phyloP scores from a whole-genome alignment of 2,113 vertebrate genomes.

The Nymphicus hollandicus region DNA sequence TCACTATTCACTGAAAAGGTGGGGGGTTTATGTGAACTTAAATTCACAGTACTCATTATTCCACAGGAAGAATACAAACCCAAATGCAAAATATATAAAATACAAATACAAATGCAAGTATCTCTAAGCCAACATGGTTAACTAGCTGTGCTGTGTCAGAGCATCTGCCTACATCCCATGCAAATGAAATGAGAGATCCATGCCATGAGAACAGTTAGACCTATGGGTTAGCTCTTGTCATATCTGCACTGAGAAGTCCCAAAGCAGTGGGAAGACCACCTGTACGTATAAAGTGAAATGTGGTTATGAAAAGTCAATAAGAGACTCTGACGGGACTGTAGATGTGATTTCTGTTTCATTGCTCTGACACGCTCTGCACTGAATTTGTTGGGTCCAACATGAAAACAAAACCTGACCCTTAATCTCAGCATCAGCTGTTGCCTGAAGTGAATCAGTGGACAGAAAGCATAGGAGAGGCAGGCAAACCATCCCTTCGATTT shows the following conservation, averaged over 20 bases:
- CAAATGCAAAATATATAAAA: no score
- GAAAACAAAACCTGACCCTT: not conserved
- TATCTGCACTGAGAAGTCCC: not conserved
- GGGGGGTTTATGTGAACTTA: not conserved
- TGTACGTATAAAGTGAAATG: rapidly evolving
- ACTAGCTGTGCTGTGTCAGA: not conserved
- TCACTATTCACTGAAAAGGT: not conserved
- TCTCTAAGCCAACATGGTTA: not conserved
- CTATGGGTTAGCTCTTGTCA: not conserved
- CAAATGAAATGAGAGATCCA: not conserved
- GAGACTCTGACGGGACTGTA: not conserved
- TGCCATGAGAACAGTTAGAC: not conserved
- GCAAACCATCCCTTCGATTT: not conserved
- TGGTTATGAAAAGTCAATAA: not conserved
- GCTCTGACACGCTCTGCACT: not conserved
- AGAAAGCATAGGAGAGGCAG: not conserved
- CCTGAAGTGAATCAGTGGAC: not conserved
- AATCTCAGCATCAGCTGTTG: not conserved
- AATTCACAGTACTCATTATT: not conserved
- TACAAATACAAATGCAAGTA: not conserved
- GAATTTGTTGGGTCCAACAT: not conserved
- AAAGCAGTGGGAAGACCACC: not conserved
- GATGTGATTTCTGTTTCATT: not conserved
- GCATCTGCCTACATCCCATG: not conserved
- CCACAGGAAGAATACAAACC: not conserved